These are phyloP conservation scores for Rousettus leschenaultii DNA, from an alignment of 2,113 vertebrate species.

Conservation along the genomic window DNA sequence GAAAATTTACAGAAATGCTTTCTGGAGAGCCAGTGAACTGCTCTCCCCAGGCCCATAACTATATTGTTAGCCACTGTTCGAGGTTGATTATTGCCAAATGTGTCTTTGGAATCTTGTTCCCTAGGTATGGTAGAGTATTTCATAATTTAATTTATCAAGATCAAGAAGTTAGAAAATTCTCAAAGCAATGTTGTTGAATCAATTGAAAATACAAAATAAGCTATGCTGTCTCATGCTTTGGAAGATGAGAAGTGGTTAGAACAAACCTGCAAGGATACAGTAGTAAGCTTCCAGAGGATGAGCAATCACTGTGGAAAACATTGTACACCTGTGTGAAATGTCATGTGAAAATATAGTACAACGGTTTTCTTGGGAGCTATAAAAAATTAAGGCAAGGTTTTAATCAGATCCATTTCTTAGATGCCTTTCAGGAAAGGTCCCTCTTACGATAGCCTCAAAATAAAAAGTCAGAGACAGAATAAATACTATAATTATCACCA, in stretches of 20 bases:
- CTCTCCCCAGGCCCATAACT: not conserved
- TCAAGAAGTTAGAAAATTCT: not conserved
- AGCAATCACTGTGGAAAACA: not conserved
- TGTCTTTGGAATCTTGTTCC: not conserved
- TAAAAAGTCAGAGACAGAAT: not conserved
- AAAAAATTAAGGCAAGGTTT: not conserved
- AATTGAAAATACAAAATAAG: not conserved
- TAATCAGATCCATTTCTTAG: not conserved
- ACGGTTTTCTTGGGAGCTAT: not conserved
- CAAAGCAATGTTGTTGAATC: not conserved
- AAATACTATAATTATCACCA: not conserved
- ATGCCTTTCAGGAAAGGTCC: not conserved
- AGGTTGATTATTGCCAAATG: not conserved
- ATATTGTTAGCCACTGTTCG: not conserved
- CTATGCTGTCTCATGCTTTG: not conserved
- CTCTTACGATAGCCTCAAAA: not conserved
- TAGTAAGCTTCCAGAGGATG: not conserved
- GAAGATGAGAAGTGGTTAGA: not conserved
- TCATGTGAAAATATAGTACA: not conserved
- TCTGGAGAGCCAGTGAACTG: not conserved
- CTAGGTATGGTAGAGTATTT: not conserved
- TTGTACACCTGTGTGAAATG: not conserved
- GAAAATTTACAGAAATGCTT: not conserved
- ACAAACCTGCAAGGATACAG: not conserved
- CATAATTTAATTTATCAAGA: slow-evolving; percentile 5